A percentile compares a stretch with the other conserved stretches of the same genome.
Evolutionary conservation across 2,113 vertebrate genomes (phyloP).

Genomic region (Natator depressus): DNA sequence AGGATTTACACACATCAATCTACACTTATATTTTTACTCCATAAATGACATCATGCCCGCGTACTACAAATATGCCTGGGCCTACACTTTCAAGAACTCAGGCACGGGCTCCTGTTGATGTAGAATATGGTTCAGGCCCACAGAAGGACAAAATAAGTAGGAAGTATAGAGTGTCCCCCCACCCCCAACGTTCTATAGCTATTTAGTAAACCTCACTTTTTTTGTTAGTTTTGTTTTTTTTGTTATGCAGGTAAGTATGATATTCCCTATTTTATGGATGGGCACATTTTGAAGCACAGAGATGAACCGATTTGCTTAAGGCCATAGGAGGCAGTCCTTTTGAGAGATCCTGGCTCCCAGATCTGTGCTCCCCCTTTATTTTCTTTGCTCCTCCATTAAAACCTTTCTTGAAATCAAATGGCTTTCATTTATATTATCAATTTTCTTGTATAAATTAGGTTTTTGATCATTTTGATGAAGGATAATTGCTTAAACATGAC

Average conservation of each 20-base stretch:
- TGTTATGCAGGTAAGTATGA: not conserved
- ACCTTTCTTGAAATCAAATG: not conserved
- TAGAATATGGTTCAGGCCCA: not conserved
- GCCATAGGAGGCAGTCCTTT: not conserved
- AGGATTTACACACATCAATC: not conserved
- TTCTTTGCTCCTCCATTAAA: not conserved
- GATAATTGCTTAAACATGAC: slow-evolving; percentile 66
- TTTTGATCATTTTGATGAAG: slow-evolving; percentile 56
- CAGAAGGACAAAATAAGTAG: not conserved
- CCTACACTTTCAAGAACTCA: not conserved
- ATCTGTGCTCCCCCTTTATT: not conserved
- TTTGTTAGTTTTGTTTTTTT: not conserved
- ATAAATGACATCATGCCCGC: not conserved
- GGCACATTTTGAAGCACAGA: not conserved
- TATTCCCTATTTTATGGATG: not conserved
- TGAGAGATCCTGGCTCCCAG: not conserved
- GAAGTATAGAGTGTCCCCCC: too few species aligned
- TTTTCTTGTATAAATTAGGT: slow-evolving; percentile 46
- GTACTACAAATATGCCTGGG: not conserved
- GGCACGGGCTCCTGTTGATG: not conserved
- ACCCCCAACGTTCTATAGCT: not conserved
- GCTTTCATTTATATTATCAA: not conserved
- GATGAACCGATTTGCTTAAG: not conserved
- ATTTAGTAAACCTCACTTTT: not conserved
- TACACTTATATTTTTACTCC: not conserved